These are phyloP conservation scores for Dinocampus coccinellae DNA, from an alignment of 2,888 invertebrate species.

Conservation along the genomic window DNA sequence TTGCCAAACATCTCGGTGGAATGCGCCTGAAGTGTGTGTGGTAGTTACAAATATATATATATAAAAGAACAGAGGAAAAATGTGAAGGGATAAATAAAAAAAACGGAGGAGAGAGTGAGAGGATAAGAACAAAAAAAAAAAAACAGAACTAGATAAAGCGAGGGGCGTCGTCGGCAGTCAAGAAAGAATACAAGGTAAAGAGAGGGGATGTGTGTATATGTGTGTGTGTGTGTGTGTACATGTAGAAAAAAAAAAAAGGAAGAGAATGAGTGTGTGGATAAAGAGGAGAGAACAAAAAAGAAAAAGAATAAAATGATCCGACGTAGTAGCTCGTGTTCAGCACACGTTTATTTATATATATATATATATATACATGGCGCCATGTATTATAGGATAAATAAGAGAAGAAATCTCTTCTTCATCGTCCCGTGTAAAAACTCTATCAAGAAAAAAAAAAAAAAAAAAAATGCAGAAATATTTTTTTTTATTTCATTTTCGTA, in stretches of 20 bases:
- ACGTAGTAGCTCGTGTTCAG: slow-evolving; percentile 55
- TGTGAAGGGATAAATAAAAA: slow-evolving; percentile 13
- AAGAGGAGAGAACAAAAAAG: neutral
- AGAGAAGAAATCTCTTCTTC: neutral
- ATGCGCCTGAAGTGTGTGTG: slow-evolving; percentile 25
- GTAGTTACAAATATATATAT: neutral
- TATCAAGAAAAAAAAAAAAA: neutral
- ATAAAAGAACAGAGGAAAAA: neutral
- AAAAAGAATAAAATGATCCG: slow-evolving; percentile 24
- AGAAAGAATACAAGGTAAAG: slow-evolving; percentile 31
- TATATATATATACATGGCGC: slow-evolving; percentile 42
- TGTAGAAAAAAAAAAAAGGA: slow-evolving; percentile 26
- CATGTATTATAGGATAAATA: slow-evolving; percentile 28
- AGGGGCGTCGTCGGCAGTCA: slow-evolving; percentile 41
- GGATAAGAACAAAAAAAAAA: slow-evolving; percentile 24
- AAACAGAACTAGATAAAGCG: slow-evolving; percentile 47
- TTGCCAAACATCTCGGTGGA: slow-evolving; percentile 33
- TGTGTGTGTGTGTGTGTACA: neutral
- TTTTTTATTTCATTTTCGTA: neutral
- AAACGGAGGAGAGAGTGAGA: slow-evolving; percentile 37
- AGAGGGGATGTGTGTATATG: too few relatives aligned
- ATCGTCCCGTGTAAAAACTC: neutral
- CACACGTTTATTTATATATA: slow-evolving; percentile 52
- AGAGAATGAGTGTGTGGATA: slow-evolving; percentile 17
- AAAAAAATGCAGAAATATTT: neutral